These are phyloP conservation scores for Leptonema lineaticorne DNA, from an alignment of 1,140 invertebrate species.

Conservation along the genomic window DNA sequence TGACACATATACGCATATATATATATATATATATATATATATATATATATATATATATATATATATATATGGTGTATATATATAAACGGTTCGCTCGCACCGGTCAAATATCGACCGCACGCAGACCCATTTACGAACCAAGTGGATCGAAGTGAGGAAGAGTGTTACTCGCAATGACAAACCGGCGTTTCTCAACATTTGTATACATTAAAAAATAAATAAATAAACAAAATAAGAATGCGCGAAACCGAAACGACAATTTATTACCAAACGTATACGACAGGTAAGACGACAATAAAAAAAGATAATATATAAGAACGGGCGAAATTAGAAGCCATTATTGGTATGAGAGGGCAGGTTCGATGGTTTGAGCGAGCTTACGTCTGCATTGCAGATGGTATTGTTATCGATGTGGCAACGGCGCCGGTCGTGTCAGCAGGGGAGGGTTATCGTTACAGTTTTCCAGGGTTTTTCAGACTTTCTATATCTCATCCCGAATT, in stretches of 20 bases:
- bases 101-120: no score
- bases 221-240: neutral
- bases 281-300: neutral
- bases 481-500: neutral
- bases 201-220: no score
- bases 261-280: neutral
- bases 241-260: neutral
- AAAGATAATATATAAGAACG: neutral
- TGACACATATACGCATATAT: no score
- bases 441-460: neutral
- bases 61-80: no score
- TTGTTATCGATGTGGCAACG: slow-evolving; percentile 10
- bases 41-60: no score
- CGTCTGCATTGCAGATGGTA: slow-evolving; percentile 19
- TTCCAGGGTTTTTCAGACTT: neutral
- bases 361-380: neutral
- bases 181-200: no score
- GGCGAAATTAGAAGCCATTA: no score
- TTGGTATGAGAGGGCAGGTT: neutral
- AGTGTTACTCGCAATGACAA: no score
- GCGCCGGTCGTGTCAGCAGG: slow-evolving; percentile 1
- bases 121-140: no score
- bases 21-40: no score
- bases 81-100: no score
- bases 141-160: no score